Base-by-base conservation (phyloP, 2,797 vertebrate species). In the Cygnus olor region DNA sequence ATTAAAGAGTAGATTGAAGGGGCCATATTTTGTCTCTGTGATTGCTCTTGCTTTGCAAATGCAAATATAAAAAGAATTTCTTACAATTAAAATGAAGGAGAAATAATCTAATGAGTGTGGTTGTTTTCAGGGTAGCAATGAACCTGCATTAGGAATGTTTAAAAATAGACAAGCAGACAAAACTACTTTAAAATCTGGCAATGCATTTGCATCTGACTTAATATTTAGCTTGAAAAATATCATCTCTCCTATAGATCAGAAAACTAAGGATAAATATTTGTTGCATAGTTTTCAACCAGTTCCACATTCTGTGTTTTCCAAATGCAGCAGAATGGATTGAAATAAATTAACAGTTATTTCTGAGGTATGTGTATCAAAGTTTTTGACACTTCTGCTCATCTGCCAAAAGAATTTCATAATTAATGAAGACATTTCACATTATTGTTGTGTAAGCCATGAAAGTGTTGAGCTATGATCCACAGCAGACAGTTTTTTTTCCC, bases 301-400 rank as follows among this genome's bases (percentile, higher is more conserved):
- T 69, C 12, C 12, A 27, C 14, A n/a, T 88, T 93, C 42, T 57
- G 7, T 57, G 10, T 80, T 54, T 86, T 20, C 25, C 80, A 81
- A 91, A 69, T 69, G 40, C 16, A 79, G 4, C 53, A 81, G 70
- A 72, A 24, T 19, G 20, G 38, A 36, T 70, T 84, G 38, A 91
- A 93, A 86, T 69, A 93, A 80, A 85, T 88, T 58, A 82, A 8
- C 36, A 61, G n/a, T 61, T 94, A 36, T 81, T 93, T 93, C 78
- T 84, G 80, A 86, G 80, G 40, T 42, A 53, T 44, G 18, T 76
- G 58, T 79, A 86, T 65, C 63, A 36, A 93, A 91, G 15, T 86
- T 94, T 86, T 92, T 5, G 14, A 51, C 45, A 5, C 42, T 80
- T 89, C 76, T 88, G 22, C 14, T 85, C n/a, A 85, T 34, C 44